Percentiles rank a stretch among this genome's conserved stretches.
These are phyloP conservation scores for Lophochroa leadbeateri DNA, from an alignment of 2,113 vertebrate species.

Conservation along the genomic window DNA sequence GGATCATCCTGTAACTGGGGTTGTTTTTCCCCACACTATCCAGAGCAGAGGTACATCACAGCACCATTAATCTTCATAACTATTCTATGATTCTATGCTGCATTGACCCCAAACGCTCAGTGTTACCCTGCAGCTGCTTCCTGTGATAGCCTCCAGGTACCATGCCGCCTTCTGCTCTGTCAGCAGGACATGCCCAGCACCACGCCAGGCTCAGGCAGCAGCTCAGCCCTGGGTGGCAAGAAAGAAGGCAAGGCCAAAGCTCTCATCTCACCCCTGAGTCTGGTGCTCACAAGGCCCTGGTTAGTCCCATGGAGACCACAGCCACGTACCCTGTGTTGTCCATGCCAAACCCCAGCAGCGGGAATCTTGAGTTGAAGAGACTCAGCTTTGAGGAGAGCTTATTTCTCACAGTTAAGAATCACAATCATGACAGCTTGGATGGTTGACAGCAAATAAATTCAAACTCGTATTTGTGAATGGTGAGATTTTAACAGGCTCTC, in stretches of 20 bases:
- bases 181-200: background rate
- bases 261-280: background rate
- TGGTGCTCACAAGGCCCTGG: background rate
- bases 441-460: background rate
- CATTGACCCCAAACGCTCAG: background rate
- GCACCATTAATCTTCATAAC: background rate
- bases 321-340: rapidly evolving
- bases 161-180: rapidly evolving
- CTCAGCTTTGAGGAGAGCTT: background rate
- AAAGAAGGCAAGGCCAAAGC: background rate
- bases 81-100: background rate
- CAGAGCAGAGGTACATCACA: background rate
- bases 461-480: background rate
- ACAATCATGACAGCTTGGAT: background rate
- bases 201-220: background rate
- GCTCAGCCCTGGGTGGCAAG: background rate
- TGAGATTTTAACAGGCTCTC: background rate
- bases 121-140: slow-evolving; percentile 59
- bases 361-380: background rate
- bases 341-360: background rate
- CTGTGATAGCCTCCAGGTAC: background rate
- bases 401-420: background rate
- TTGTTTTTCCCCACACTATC: background rate
- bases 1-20: background rate
- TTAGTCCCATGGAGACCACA: background rate